Evolutionary conservation across 1,140 invertebrate genomes (phyloP), one percentile per base, ranked within the genome.

Genomic region (Olivierus martensii): DNA sequence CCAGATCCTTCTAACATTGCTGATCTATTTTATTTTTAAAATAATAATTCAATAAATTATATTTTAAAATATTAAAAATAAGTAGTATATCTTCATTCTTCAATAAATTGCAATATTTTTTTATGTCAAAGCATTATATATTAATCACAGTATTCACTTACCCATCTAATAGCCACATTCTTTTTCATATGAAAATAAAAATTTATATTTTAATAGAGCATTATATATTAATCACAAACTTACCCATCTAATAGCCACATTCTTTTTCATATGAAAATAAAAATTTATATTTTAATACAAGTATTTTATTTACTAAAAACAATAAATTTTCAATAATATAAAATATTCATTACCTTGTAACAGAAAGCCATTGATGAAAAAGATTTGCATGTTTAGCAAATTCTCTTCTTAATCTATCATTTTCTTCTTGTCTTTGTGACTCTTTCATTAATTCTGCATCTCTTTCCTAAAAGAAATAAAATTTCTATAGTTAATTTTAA

Each of bases 1-100:
- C 93, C 94, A 28, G 88, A 91, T 49, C 92, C 92, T 75, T 98
- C 94, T 92, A 98, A 97, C 93, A 99, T 97, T 5, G 91, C 91
- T 39, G 90, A 87, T 67, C 87, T 28, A 17, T 43, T 45, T 41
- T 45, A 52, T 44, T 38, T 10, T 1, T 39, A 14, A 22, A 45
- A 47, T 38, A 37, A 54, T 22, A 59, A 47, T 47, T 52, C 37
- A 51, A 51, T 15, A 35, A 51, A 44, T 3, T 18, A 15, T 54
- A 2, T 35, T 54, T 18, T 7, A 3, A 34, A n/a, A 28, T 49
- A 15, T 39, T 15, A 53, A 6, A 54, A n/a, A n/a, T n/a, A n/a
- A n/a, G n/a, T n/a, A n/a, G n/a, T n/a, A n/a, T n/a, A n/a, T n/a
- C n/a, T n/a, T n/a, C n/a, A n/a, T n/a, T n/a, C n/a, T n/a, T n/a